Percentiles rank a stretch among this genome's conserved stretches.
phyloP scores from a whole-genome alignment of 1,140 invertebrate genomes.

The Diorhabda carinulata region DNA sequence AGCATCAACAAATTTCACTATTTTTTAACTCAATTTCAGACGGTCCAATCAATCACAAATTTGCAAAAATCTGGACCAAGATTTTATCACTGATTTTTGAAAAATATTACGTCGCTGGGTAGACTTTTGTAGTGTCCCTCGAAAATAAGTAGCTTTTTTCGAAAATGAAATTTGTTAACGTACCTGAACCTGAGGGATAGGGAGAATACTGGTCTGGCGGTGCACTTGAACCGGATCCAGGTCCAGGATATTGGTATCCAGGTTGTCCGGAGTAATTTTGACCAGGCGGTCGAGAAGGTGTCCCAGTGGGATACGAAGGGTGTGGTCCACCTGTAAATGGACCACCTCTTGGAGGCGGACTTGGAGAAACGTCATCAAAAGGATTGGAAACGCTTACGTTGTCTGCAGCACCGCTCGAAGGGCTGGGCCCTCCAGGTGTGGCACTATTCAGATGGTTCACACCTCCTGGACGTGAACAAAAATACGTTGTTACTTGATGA shows the following conservation, averaged over 20 bases:
- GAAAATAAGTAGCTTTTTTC: too few species aligned
- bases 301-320: slow-evolving; percentile 51
- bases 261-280: slow-evolving; percentile 35
- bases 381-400: slow-evolving; percentile 75
- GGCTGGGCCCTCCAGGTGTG: slow-evolving; percentile 44
- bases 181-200: slow-evolving; percentile 55
- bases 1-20: too few species aligned
- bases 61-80: too few species aligned
- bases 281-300: slow-evolving; percentile 35
- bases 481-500: too few species aligned
- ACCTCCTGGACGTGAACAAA: slow-evolving; percentile 30
- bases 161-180: background rate
- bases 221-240: slow-evolving; percentile 46
- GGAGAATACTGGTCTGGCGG: slow-evolving; percentile 55
- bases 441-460: slow-evolving; percentile 48
- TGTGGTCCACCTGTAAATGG: slow-evolving; percentile 43
- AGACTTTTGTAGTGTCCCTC: too few species aligned
- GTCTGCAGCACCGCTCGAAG: slow-evolving; percentile 55
- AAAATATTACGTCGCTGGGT: too few species aligned
- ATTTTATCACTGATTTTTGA: too few species aligned
- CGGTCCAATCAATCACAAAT: too few species aligned
- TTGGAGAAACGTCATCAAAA: slow-evolving; percentile 70
- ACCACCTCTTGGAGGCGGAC: slow-evolving; percentile 46
- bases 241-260: slow-evolving; percentile 47
- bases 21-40: too few species aligned